Conservation (phyloP, 2,888 invertebrate genomes). For the Microctonus aethiopoides region DNA sequence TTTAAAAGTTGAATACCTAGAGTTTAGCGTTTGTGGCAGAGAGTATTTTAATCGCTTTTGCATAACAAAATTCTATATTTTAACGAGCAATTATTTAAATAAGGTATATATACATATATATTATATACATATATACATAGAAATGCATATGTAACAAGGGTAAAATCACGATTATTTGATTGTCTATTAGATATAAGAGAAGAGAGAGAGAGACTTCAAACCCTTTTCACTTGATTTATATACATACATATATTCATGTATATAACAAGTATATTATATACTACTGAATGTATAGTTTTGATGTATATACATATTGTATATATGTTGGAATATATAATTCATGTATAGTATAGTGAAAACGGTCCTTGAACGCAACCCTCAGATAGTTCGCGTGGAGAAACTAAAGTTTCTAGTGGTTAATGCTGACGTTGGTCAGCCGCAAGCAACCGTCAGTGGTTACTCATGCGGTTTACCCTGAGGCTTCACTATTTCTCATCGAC, state of each 20-base stretch:
- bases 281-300: not conserved
- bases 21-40: conserved; percentile 3
- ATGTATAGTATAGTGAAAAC: not conserved
- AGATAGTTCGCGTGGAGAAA: conserved; percentile 6
- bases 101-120: conserved; percentile 10
- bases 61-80: conserved; percentile 26
- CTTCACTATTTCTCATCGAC: not conserved
- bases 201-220: conserved; percentile 13
- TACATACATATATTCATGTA: conserved; percentile 3
- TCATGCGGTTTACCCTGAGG: conserved; percentile 22
- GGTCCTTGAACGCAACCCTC: not conserved
- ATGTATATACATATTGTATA: not conserved
- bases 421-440: conserved; percentile 29
- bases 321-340: too few species aligned
- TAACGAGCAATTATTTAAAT: conserved; percentile 39
- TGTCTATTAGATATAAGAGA: conserved; percentile 22
- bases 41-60: conserved; percentile 35
- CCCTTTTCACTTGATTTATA: not conserved
- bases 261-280: not conserved
- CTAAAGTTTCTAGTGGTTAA: conserved; percentile 35
- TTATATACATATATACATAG: too few species aligned
- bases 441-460: conserved; percentile 27
- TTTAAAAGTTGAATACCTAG: conserved; percentile 5
- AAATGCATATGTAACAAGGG: conserved; percentile 1
- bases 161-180: conserved; percentile 32